These are phyloP conservation scores for Caenorhabditis sp. DNA, from an alignment of 2,888 invertebrate species.

Conservation along the genomic window DNA sequence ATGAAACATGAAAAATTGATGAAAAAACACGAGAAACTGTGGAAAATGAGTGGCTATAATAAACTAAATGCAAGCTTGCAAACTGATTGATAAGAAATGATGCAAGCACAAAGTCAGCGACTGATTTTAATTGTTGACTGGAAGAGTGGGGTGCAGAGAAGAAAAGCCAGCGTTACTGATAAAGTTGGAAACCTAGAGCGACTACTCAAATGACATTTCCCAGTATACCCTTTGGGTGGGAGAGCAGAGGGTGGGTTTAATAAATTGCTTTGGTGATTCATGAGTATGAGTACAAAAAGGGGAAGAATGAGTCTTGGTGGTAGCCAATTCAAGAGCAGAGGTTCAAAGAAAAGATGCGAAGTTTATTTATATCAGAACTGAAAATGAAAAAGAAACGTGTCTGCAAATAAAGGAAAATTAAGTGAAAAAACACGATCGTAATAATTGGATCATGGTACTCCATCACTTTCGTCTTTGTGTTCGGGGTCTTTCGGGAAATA, in stretches of 20 bases:
- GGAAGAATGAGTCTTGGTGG: constrained; percentile 12
- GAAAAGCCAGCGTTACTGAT: constrained; percentile 31
- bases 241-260: constrained; percentile 50
- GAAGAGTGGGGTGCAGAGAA: constrained; percentile 8
- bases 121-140: constrained; percentile 33
- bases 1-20: not conserved
- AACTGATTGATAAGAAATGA: constrained; percentile 41
- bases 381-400: not conserved
- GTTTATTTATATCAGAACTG: constrained; percentile 7
- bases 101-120: constrained; percentile 43
- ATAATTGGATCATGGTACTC: not conserved
- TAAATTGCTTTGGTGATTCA: constrained; percentile 38
- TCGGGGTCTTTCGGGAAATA: constrained; percentile 31
- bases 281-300: constrained; percentile 15
- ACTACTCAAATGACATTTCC: constrained; percentile 16
- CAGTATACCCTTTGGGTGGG: constrained; percentile 26
- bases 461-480: no score
- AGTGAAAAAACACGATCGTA: not conserved
- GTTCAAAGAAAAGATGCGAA: not conserved
- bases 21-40: constrained; percentile 8
- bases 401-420: not conserved
- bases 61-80: constrained; percentile 15
- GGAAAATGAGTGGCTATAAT: constrained; percentile 20
- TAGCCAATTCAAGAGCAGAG: constrained; percentile 15
- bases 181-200: constrained; percentile 40